Percentiles rank a stretch among this genome's conserved stretches.
These are phyloP conservation scores for Corythaixoides concolor DNA, from an alignment of 2,113 vertebrate genomes.

Conservation along the genomic window DNA sequence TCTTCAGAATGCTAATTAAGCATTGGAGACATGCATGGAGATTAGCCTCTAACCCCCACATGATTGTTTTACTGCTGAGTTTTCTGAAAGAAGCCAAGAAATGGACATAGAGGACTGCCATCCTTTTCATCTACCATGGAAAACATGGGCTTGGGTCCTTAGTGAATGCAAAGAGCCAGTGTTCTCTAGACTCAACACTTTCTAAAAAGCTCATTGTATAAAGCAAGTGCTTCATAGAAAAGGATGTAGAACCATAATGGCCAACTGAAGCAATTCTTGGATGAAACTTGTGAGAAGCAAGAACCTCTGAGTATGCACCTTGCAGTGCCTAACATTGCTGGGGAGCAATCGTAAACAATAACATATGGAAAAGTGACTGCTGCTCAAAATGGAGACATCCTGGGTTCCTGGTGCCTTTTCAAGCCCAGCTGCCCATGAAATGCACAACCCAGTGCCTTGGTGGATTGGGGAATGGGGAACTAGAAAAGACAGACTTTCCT, in stretches of 20 bases:
- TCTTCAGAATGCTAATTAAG: not conserved
- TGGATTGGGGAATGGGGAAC: not conserved
- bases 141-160: fast-evolving
- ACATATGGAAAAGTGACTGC: not conserved
- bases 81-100: not conserved
- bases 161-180: not conserved
- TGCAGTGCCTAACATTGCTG: not conserved
- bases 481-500: not conserved
- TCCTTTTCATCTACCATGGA: not conserved
- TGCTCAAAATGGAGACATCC: not conserved
- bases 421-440: not conserved
- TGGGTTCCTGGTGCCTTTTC: not conserved
- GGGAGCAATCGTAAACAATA: not conserved
- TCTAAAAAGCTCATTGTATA: not conserved
- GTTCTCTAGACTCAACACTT: not conserved
- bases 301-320: not conserved
- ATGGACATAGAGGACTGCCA: not conserved
- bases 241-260: not conserved
- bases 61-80: not conserved
- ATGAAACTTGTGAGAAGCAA: not conserved
- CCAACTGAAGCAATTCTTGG: not conserved
- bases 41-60: not conserved
- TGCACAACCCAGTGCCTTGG: not conserved
- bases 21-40: not conserved
- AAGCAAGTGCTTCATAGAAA: not conserved